These are phyloP conservation scores for Anarrhichthys ocellatus DNA, from an alignment of 2,113 vertebrate genomes.

Conservation along the genomic window DNA sequence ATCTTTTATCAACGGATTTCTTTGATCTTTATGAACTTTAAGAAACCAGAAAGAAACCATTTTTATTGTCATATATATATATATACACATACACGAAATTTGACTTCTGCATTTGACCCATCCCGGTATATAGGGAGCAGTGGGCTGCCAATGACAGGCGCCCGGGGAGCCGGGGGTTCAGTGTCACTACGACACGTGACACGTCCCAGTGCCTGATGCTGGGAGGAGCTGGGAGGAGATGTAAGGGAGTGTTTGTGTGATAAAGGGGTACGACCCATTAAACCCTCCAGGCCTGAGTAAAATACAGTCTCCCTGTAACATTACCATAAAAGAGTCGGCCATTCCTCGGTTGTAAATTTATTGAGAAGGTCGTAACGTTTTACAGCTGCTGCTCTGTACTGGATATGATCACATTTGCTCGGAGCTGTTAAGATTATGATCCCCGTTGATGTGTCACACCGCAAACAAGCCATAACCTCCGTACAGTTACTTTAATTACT, in stretches of 20 bases:
- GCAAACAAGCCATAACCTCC: slow-evolving; percentile 43
- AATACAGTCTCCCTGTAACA: slow-evolving; percentile 46
- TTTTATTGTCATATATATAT: no score
- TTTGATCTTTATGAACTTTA: no score
- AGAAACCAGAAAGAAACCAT: no score
- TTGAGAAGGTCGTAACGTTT: slow-evolving; percentile 61
- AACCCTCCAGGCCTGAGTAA: slow-evolving; percentile 35
- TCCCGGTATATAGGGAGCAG: no score
- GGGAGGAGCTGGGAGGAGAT: slow-evolving; percentile 1
- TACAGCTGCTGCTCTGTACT: slow-evolving; percentile 50
- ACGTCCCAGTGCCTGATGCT: not conserved
- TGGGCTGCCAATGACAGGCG: no score
- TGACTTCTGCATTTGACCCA: no score
- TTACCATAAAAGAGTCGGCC: slow-evolving; percentile 58
- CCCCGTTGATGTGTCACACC: slow-evolving; percentile 35
- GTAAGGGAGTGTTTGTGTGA: not conserved
- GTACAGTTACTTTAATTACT: slow-evolving; percentile 55
- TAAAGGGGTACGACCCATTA: slow-evolving; percentile 49
- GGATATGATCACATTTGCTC: slow-evolving; percentile 61
- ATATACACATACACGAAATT: no score
- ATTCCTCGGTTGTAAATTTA: slow-evolving; percentile 59
- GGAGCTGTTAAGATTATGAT: slow-evolving; percentile 57
- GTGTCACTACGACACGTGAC: no score
- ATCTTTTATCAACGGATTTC: not conserved
- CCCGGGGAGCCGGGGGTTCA: no score